Base-by-base conservation (phyloP, 2,797 vertebrate genomes). In the Centroberyx gerrardi region DNA sequence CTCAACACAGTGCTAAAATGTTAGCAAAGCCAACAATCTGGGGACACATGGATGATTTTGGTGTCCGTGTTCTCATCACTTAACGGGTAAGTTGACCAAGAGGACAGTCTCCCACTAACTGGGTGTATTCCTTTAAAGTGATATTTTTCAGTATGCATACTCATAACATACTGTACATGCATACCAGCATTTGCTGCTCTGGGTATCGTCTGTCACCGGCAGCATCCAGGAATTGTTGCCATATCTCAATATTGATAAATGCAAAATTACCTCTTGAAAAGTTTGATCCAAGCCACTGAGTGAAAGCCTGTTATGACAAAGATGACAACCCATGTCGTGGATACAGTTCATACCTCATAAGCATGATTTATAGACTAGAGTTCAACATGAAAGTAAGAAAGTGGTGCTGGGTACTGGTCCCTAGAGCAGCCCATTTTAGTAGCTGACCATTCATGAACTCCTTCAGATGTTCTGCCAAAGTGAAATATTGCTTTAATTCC, bases 251-350 rank as follows among this genome's bases (percentile, higher is more conserved):
- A 1, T 36, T 31, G 13, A 70, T 46, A 31, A 68, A 51, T 52
- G 27, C 28, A 61, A 22, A 10, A 12, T 40, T 4, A 17, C 53
- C 18, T 51, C 61, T 18, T 53, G 56, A 6, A 38, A 48, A 38
- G 61, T 5, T n/a, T 31, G 27, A 65, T 55, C 10, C 3, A 58
- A 15, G 54, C 38, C 60, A 2, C 59, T 51, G 53, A 70, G 56
- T 15, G 31, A 22, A 22, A 22, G 22, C 22, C 22, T 22, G 22
- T 22, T 22, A 22, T 22, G 22, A 22, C 22, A 22, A 58, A 72
- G 46, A 67, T 64, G 78, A 76, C 71, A 78, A 4, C 22, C 54
- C 44, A 65, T 59, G 46, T 33, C 46, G 49, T 62, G 4, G 53
- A 49, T 56, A 54, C 42, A 51, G 65, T 29, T 72, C 62, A 31